Conservation (phyloP, 1,140 invertebrate genomes). For the Caerostris extrusa region DNA sequence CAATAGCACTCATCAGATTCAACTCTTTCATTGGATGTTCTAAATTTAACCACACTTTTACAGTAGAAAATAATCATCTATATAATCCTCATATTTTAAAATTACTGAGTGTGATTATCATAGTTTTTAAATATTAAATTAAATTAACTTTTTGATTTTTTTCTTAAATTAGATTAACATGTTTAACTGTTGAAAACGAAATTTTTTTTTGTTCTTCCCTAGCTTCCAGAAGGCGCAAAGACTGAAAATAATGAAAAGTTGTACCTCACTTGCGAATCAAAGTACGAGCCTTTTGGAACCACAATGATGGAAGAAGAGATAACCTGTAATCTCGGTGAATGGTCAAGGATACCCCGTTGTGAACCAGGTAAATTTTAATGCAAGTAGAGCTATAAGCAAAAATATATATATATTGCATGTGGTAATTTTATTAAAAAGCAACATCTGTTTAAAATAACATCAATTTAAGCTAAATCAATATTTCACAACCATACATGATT, state of each 20-base stretch:
- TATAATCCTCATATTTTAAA: too few species aligned
- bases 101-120: too few species aligned
- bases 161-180: background rate
- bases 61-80: too few species aligned
- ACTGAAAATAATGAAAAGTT: background rate
- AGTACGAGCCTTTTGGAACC: conserved; percentile 11
- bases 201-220: background rate
- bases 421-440: too few species aligned
- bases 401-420: too few species aligned
- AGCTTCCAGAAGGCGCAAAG: background rate
- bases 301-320: background rate
- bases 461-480: too few species aligned
- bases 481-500: too few species aligned
- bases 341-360: background rate
- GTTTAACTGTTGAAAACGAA: background rate
- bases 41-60: too few species aligned
- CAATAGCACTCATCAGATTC: too few species aligned
- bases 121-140: background rate
- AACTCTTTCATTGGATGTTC: too few species aligned
- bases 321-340: conserved; percentile 10
- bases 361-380: conserved; percentile 55
- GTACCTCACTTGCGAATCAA: conserved; percentile 5
- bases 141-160: background rate
- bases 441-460: too few species aligned
- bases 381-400: too few species aligned